These are phyloP conservation scores for Hirundichthys speculiger DNA, from an alignment of 2,113 vertebrate genomes.

Conservation along the genomic window DNA sequence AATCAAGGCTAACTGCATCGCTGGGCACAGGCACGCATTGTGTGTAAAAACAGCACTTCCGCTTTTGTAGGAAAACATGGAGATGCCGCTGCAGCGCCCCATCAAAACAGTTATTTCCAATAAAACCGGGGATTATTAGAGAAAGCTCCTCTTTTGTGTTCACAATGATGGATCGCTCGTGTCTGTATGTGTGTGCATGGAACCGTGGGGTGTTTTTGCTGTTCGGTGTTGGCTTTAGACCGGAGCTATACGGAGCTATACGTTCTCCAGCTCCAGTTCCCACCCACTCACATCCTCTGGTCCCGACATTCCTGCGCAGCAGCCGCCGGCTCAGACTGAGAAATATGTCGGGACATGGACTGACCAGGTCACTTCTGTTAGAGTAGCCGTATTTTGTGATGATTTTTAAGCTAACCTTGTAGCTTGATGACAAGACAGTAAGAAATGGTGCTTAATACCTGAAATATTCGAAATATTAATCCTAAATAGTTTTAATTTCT, in stretches of 20 bases:
- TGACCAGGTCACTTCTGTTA: not conserved
- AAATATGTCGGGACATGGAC: not conserved
- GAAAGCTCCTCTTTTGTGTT: constrained; percentile 34
- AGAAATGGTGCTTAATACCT: not conserved
- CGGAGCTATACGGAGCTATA: constrained; percentile 32
- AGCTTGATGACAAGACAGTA: not conserved
- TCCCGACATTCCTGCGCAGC: constrained; percentile 51
- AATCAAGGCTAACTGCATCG: constrained; percentile 51
- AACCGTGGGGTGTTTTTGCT: constrained; percentile 66
- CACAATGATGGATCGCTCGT: not conserved
- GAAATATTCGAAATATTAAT: not conserved
- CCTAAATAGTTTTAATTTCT: too few species aligned
- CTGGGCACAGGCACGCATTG: constrained; percentile 67
- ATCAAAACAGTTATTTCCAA: constrained; percentile 41
- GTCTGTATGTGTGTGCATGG: constrained; percentile 4
- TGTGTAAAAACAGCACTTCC: constrained; percentile 58
- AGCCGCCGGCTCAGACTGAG: not conserved
- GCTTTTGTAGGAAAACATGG: constrained; percentile 51
- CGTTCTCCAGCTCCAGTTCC: constrained; percentile 28
- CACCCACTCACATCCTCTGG: constrained; percentile 43
- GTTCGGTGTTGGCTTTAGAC: constrained; percentile 68
- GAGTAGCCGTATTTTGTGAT: constrained; percentile 4
- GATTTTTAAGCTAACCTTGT: too few species aligned
- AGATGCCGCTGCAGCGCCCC: constrained; percentile 15
- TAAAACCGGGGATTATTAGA: constrained; percentile 52